Evolutionary conservation across 2,797 vertebrate genomes (phyloP).

Genomic region (Hydrophis major): DNA sequence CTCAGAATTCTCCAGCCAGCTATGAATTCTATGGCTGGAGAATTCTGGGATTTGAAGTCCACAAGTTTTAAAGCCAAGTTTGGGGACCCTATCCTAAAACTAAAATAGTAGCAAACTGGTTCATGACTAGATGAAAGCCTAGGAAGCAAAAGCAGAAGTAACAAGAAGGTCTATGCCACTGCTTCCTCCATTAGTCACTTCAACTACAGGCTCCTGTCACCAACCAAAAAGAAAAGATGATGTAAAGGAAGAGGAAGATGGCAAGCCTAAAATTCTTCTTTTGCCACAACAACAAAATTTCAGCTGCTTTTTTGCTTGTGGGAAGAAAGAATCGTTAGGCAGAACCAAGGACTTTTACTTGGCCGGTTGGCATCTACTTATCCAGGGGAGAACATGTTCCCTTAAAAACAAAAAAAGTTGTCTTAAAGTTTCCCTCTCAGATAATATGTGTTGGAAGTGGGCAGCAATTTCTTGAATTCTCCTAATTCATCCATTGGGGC

Average conservation of each 20-base stretch:
- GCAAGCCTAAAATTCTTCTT: neutral
- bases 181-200: neutral
- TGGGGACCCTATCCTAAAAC: too few species aligned
- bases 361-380: neutral
- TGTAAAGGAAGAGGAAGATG: neutral
- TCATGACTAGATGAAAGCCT: neutral
- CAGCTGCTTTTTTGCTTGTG: neutral
- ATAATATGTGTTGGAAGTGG: neutral
- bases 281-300: neutral
- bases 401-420: neutral
- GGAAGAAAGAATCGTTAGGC: neutral
- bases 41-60: too few species aligned
- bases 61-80: too few species aligned
- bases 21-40: too few species aligned
- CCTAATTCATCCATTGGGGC: neutral
- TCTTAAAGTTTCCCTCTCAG: neutral
- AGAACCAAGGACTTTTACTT: neutral
- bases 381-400: neutral
- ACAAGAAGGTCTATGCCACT: neutral
- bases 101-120: too few species aligned
- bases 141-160: neutral
- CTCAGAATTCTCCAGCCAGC: too few species aligned
- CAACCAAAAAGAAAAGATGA: neutral
- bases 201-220: neutral
- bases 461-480: neutral